Evolutionary conservation across 2,888 invertebrate genomes (phyloP).

Genomic region (Oligia fasciuncula): DNA sequence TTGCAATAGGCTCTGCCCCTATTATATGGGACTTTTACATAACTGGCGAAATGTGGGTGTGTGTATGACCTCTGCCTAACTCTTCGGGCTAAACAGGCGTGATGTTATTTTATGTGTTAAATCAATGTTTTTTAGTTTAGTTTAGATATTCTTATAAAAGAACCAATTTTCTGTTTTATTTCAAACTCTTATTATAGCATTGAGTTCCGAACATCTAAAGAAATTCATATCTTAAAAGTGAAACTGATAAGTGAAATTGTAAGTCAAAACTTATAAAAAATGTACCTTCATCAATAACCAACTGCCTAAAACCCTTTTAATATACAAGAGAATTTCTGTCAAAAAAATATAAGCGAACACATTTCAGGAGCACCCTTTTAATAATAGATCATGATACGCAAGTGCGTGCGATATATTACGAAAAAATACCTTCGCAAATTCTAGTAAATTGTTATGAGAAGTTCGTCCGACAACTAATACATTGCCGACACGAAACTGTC

Average conservation of each 20-base stretch:
- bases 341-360: constrained; percentile 10
- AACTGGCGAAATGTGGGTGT: background rate
- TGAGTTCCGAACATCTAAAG: background rate
- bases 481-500: constrained; percentile 48
- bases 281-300: background rate
- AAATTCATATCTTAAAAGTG: background rate
- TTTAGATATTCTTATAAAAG: background rate
- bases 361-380: constrained; percentile 42
- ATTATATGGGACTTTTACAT: background rate
- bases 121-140: background rate
- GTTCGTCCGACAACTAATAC: constrained; percentile 53
- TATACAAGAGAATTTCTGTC: constrained; percentile 14
- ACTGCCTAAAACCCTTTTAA: constrained; percentile 1
- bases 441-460: constrained; percentile 58
- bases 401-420: constrained; percentile 18
- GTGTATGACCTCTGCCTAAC: background rate
- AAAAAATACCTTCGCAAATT: constrained; percentile 49
- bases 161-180: too few relatives aligned
- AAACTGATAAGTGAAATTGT: background rate
- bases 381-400: constrained; percentile 45
- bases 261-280: background rate
- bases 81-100: too few relatives aligned
- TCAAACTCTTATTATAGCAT: background rate
- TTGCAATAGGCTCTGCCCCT: background rate
- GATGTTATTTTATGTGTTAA: background rate